A percentile compares a stretch with the other conserved stretches of the same genome.
These are phyloP conservation scores for Drosophila jambulina DNA, from an alignment of 1,140 invertebrate genomes.

Conservation along the genomic window DNA sequence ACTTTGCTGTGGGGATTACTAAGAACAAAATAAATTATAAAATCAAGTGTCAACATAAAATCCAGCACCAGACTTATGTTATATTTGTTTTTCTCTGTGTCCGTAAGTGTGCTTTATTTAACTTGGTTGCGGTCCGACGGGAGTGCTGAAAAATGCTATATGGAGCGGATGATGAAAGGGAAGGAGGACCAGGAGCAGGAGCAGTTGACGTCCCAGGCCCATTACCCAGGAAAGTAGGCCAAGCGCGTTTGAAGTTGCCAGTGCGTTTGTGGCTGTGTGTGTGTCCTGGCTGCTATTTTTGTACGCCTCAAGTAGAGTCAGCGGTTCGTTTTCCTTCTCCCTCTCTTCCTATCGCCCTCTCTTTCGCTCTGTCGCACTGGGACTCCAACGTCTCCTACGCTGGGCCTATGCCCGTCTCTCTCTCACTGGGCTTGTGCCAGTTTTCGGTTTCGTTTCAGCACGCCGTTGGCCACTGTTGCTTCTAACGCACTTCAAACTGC, in stretches of 20 bases:
- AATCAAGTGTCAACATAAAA: neutral
- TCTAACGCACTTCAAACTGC: slow-evolving; percentile 75
- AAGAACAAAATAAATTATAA: neutral
- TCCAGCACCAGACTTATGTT: neutral
- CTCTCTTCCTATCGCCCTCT: neutral
- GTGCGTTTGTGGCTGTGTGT: slow-evolving; percentile 51
- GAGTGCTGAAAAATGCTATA: slow-evolving; percentile 34
- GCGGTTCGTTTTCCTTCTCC: slow-evolving; percentile 32
- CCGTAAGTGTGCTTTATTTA: slow-evolving; percentile 69
- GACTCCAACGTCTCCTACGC: slow-evolving; percentile 1
- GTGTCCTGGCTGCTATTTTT: slow-evolving; percentile 64
- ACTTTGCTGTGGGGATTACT: neutral
- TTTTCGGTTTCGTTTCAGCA: slow-evolving; percentile 47
- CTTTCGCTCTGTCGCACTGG: neutral
- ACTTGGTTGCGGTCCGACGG: slow-evolving; percentile 70
- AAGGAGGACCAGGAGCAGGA: slow-evolving; percentile 17
- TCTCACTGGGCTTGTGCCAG: slow-evolving; percentile 37
- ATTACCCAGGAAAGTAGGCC: slow-evolving; percentile 73
- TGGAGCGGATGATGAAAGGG: slow-evolving; percentile 11
- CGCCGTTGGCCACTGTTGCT: slow-evolving; percentile 75
- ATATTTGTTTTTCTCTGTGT: slow-evolving; percentile 1
- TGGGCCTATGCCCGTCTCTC: slow-evolving; percentile 10
- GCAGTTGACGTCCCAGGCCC: slow-evolving; percentile 69
- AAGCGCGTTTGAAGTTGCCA: slow-evolving; percentile 81
- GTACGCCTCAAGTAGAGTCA: slow-evolving; percentile 61